Base-by-base conservation (phyloP, 2,888 invertebrate species). In the Nezara viridula region DNA sequence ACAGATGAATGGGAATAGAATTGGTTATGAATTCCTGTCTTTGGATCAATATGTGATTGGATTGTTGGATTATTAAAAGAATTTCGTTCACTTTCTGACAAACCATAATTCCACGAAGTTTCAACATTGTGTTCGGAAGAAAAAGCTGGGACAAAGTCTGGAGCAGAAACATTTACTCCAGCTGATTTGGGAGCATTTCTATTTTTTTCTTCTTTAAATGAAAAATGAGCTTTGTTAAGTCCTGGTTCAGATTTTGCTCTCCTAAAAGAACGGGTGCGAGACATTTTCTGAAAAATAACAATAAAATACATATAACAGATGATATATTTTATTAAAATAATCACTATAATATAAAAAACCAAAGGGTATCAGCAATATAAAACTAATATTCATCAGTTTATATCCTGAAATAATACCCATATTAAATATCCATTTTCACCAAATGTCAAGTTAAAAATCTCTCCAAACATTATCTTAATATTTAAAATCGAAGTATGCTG, bases 101-200 rank as follows among this genome's bases (percentile, higher is more conserved):
- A 85, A 49, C n/a, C 47, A 27, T 44, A 47, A 16, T 49, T 52
- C 52, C 12, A 50, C 32, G 86, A 37, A n/a, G 37, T 14, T 32
- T 47, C 27, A 50, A 27, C 32, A 27, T 50, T 32, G n/a, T 86
- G 50, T 86, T 16, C 86, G 16, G 47, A 37, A 52, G 50, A 32
- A 50, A 16, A 52, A 37, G 86, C 47, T 32, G 86, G 86, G 27
- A 86, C 32, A 86, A 86, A 86, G 32, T 86, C 86, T 44, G 86
- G 86, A 47, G 86, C 86, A 49, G 50, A 86, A 44, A 50, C 86
- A 86, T 86, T 86, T 14, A 86, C 50, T 50, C 49, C 86, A 47
- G 49, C 32, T 50, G 47, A 7, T 37, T 32, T 49, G 9, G 86
- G 37, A 5, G 32, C 49, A 49, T 24, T 47, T 44, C 9, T n/a